Conservation (phyloP, 2,113 vertebrate genomes). For the Brachirus orientalis region DNA sequence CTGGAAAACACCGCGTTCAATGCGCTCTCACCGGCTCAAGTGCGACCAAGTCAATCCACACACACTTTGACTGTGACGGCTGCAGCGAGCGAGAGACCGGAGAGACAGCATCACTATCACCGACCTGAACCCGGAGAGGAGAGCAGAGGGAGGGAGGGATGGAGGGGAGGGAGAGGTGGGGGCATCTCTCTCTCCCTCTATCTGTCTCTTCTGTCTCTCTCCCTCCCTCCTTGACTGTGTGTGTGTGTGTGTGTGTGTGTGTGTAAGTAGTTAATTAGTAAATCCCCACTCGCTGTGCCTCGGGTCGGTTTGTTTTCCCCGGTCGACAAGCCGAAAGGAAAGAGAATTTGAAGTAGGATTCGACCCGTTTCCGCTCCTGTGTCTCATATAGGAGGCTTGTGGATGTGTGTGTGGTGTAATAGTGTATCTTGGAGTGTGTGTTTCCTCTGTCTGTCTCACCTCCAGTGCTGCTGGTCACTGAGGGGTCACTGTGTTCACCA, state of each 20-base stretch:
- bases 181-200: conserved; percentile 57
- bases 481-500: conserved; percentile 24
- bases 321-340: conserved; percentile 89
- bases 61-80: conserved; percentile 64
- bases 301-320: conserved; percentile 88
- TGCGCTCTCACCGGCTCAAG: conserved; percentile 53
- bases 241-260: conserved; percentile 37
- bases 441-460: conserved; percentile 37
- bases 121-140: conserved; percentile 74
- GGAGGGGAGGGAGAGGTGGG: conserved; percentile 64
- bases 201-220: conserved; percentile 29
- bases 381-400: conserved; percentile 82
- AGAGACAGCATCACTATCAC: conserved; percentile 73
- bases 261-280: conserved; percentile 86
- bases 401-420: conserved; percentile 44
- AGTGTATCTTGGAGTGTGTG: conserved; percentile 38
- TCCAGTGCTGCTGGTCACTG: background rate
- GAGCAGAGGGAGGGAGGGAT: conserved; percentile 58
- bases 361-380: conserved; percentile 87
- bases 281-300: conserved; percentile 86
- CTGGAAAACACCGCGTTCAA: conserved; percentile 41
- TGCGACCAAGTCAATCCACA: conserved; percentile 72
- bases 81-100: conserved; percentile 76
- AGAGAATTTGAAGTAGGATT: conserved; percentile 90
- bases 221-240: conserved; percentile 22